Conservation (phyloP, 2,797 vertebrate species). For the Borostomias antarcticus region DNA sequence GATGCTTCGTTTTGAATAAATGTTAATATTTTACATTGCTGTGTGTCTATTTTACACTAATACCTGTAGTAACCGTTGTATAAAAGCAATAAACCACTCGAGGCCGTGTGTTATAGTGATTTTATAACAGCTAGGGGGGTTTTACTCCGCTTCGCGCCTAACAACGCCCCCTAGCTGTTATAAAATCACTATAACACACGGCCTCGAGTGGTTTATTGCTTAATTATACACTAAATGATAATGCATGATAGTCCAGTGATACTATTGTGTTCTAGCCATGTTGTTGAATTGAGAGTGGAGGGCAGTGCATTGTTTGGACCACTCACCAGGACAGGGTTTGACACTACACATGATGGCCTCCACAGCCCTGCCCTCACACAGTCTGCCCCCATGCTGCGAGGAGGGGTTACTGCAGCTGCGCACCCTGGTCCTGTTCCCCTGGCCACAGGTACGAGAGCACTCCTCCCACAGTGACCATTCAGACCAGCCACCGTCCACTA, state of each 20-base stretch:
- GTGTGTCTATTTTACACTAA: too few species aligned
- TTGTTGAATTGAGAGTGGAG: background rate
- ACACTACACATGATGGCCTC: slow-evolving; percentile 86
- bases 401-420: slow-evolving; percentile 86
- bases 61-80: too few species aligned
- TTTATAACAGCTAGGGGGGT: too few species aligned
- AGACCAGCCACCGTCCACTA: slow-evolving; percentile 94
- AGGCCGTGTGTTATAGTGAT: too few species aligned
- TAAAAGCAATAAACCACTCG: too few species aligned
- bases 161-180: too few species aligned
- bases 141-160: too few species aligned
- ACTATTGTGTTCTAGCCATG: background rate
- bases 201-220: too few species aligned
- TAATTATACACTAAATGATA: too few species aligned
- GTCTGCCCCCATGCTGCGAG: slow-evolving; percentile 81
- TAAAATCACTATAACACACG: too few species aligned
- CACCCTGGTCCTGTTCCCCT: slow-evolving; percentile 88
- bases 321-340: slow-evolving; percentile 88
- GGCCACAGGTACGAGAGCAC: slow-evolving; percentile 91
- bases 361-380: slow-evolving; percentile 83
- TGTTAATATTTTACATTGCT: too few species aligned
- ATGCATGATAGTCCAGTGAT: background rate
- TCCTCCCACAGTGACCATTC: slow-evolving; percentile 95
- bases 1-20: too few species aligned
- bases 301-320: background rate